Conservation (phyloP, 2,113 vertebrate species). For the Atherinomorus stipes region DNA sequence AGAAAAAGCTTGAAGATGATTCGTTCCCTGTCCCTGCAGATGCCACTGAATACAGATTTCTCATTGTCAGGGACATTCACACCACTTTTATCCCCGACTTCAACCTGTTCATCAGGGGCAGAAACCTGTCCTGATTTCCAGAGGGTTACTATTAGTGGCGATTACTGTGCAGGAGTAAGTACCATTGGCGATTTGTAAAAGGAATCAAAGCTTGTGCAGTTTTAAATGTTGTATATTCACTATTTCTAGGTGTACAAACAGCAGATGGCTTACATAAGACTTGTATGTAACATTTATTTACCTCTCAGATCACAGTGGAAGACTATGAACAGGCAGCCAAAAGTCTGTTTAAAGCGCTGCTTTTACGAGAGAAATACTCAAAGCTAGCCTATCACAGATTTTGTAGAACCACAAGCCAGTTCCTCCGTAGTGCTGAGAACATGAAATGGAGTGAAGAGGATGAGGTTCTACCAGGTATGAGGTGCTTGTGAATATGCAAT, state of each 20-base stretch:
- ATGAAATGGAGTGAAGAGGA: conserved; percentile 85
- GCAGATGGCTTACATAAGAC: background rate
- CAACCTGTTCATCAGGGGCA: conserved; percentile 74
- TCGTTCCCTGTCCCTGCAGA: conserved; percentile 92
- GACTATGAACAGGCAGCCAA: conserved; percentile 95
- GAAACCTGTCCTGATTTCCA: conserved; percentile 90
- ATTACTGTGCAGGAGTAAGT: conserved; percentile 98
- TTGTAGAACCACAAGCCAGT: conserved; percentile 89
- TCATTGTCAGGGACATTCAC: conserved; percentile 67
- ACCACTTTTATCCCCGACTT: conserved; percentile 83
- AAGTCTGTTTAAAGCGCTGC: conserved; percentile 91
- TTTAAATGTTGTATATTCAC: background rate
- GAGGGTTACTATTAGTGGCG: conserved; percentile 94
- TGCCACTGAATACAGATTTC: conserved; percentile 83
- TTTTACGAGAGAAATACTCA: conserved; percentile 94
- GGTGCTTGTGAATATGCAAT: background rate
- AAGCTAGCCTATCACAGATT: conserved; percentile 93
- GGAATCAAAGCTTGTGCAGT: background rate
- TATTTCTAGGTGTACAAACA: background rate
- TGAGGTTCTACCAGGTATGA: conserved; percentile 90
- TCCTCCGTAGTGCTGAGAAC: conserved; percentile 84
- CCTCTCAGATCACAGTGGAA: conserved; percentile 91
- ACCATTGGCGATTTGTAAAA: background rate
- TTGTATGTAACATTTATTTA: conserved; percentile 11
- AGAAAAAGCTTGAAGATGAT: conserved; percentile 96